Evolutionary conservation across 2,797 vertebrate species (phyloP).

Genomic region (Anguilla marmorata): DNA sequence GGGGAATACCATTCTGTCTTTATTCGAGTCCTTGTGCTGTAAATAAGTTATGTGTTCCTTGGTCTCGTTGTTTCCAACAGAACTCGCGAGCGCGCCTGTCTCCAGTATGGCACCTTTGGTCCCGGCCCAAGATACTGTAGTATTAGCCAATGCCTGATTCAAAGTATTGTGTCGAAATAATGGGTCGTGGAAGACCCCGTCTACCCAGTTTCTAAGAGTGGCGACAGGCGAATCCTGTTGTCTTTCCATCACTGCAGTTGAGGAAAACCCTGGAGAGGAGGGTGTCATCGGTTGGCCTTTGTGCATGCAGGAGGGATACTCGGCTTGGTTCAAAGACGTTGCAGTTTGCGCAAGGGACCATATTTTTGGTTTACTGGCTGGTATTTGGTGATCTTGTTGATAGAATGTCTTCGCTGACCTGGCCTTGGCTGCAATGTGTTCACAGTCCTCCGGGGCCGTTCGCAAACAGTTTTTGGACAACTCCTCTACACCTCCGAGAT

Average conservation of each 20-base stretch:
- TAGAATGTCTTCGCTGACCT: conserved; percentile 73
- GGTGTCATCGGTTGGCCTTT: conserved; percentile 64
- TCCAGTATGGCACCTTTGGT: conserved; percentile 74
- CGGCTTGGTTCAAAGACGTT: conserved; percentile 81
- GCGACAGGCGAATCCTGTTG: conserved; percentile 89
- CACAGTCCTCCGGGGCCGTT: conserved; percentile 56
- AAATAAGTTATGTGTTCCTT: conserved; percentile 69
- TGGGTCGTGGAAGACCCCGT: conserved; percentile 92
- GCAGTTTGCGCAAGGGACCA: conserved; percentile 97
- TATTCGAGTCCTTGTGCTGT: conserved; percentile 59
- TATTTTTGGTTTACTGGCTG: conserved; percentile 88
- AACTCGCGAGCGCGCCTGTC: conserved; percentile 72
- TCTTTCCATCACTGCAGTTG: conserved; percentile 70
- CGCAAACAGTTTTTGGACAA: conserved; percentile 71
- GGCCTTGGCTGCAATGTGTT: conserved; percentile 62
- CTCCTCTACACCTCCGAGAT: conserved; percentile 74
- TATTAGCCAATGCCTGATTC: conserved; percentile 77
- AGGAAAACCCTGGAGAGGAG: conserved; percentile 59
- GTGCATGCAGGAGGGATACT: conserved; percentile 91
- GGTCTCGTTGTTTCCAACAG: conserved; percentile 72
- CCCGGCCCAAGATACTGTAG: conserved; percentile 80
- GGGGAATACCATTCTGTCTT: conserved; percentile 69
- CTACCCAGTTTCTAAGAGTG: conserved; percentile 96
- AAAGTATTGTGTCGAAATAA: conserved; percentile 86
- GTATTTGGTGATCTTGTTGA: conserved; percentile 69